Conservation (phyloP, 2,113 vertebrate genomes). For the Centropus bengalensis region DNA sequence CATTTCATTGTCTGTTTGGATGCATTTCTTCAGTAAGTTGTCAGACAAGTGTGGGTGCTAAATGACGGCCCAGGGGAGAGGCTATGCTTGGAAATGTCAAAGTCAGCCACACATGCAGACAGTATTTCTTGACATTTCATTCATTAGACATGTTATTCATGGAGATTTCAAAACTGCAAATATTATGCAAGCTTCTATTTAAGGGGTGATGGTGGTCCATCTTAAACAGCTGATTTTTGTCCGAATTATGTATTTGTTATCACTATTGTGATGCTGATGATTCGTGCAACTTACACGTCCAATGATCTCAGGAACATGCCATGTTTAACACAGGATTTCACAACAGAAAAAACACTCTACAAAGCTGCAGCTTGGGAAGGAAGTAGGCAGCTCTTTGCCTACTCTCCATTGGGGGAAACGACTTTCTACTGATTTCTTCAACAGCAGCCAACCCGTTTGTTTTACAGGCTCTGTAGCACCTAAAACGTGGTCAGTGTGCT, state of each 20-base stretch:
- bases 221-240: neutral
- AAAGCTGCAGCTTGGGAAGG: neutral
- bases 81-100: conserved; percentile 49
- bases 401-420: neutral
- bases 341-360: neutral
- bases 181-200: neutral
- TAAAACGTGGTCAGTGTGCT: neutral
- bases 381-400: neutral
- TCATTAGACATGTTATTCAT: neutral
- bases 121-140: neutral
- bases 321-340: neutral
- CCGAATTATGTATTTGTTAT: neutral
- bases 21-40: conserved; percentile 61
- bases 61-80: conserved; percentile 57
- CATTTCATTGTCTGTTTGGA: conserved; percentile 63
- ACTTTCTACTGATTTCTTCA: neutral
- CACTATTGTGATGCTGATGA: neutral
- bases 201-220: neutral
- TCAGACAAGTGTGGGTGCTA: conserved; percentile 66
- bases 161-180: neutral
- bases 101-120: neutral
- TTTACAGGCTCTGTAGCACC: neutral
- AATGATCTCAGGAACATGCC: neutral
- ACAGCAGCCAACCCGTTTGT: neutral
- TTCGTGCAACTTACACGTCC: neutral